phyloP scores from a whole-genome alignment of 1,140 invertebrate species.

The Nephila pilipes region DNA sequence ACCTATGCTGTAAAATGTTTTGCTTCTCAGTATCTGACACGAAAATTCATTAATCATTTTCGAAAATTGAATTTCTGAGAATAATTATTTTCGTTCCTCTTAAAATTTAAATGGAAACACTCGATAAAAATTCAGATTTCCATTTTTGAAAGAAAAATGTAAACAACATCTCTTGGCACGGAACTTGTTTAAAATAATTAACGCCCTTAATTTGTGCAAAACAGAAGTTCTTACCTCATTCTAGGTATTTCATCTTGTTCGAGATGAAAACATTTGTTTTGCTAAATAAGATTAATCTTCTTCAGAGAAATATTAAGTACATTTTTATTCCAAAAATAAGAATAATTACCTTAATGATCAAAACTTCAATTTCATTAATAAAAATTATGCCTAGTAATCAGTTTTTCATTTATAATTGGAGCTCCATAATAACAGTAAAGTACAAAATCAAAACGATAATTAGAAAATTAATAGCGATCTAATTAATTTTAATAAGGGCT shows the following conservation, averaged over 20 bases:
- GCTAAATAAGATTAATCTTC: not conserved
- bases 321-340: not conserved
- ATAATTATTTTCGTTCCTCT: too few species aligned
- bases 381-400: not conserved
- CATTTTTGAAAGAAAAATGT: too few species aligned
- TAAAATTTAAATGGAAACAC: too few species aligned
- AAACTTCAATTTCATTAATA: constrained; percentile 33
- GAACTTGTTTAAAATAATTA: too few species aligned
- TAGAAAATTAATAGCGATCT: constrained; percentile 1
- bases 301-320: not conserved
- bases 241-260: not conserved
- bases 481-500: constrained; percentile 22
- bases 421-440: not conserved
- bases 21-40: too few species aligned
- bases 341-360: not conserved
- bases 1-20: too few species aligned
- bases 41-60: too few species aligned
- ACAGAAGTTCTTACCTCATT: not conserved
- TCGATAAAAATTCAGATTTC: too few species aligned
- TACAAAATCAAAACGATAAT: not conserved
- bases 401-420: constrained; percentile 22
- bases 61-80: too few species aligned
- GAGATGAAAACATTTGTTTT: not conserved
- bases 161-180: too few species aligned
- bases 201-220: too few species aligned